Percentiles rank a stretch among this genome's conserved stretches.
These are phyloP conservation scores for Ormyrus pomaceus DNA, from an alignment of 2,888 invertebrate species.

Conservation along the genomic window DNA sequence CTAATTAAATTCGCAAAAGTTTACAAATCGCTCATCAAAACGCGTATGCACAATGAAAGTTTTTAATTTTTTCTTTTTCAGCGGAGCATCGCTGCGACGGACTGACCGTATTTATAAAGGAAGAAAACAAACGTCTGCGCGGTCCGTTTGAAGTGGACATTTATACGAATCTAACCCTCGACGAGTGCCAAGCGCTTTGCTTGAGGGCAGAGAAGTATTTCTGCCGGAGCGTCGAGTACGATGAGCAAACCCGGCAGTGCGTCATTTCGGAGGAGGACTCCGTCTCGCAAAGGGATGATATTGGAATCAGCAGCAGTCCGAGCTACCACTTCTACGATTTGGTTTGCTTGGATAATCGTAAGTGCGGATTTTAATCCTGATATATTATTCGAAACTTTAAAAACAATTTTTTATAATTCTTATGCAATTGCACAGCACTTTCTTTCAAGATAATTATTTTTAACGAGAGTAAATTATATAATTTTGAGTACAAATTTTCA, in stretches of 20 bases:
- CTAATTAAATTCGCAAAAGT: background rate
- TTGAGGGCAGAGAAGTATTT: constrained; percentile 92
- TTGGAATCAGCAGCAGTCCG: constrained; percentile 89
- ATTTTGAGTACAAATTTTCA: background rate
- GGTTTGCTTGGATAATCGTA: constrained; percentile 92
- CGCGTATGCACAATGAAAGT: background rate
- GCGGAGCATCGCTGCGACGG: constrained; percentile 92
- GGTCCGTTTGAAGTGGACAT: constrained; percentile 93
- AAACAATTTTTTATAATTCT: background rate
- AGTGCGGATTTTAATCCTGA: constrained; percentile 75
- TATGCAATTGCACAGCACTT: background rate
- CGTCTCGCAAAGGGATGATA: constrained; percentile 91
- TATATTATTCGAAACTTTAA: too few relatives aligned
- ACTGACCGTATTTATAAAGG: constrained; percentile 90
- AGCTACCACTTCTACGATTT: constrained; percentile 93
- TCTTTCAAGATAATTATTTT: too few relatives aligned
- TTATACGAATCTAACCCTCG: constrained; percentile 89
- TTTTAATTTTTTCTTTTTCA: constrained; percentile 66
- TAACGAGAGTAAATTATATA: too few relatives aligned
- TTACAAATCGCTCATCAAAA: background rate
- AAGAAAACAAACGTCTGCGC: constrained; percentile 90
- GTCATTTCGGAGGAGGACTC: constrained; percentile 95
- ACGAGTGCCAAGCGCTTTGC: constrained; percentile 93
- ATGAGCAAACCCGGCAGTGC: constrained; percentile 90
- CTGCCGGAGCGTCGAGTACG: constrained; percentile 92